phyloP scores from a whole-genome alignment of 2,888 invertebrate species.

The Siphlonurus alternatus region DNA sequence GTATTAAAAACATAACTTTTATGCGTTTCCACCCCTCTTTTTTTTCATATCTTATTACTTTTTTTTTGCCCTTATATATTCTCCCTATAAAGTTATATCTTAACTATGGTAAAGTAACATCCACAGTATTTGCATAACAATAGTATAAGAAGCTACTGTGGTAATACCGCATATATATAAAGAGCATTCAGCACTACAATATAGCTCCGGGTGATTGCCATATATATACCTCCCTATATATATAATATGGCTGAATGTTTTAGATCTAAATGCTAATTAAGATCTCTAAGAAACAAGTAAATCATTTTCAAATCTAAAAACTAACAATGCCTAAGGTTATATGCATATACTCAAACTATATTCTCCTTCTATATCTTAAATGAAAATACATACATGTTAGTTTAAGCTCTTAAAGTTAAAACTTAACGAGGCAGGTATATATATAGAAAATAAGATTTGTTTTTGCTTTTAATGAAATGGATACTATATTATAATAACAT shows the following conservation, averaged over 20 bases:
- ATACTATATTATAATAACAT: background rate
- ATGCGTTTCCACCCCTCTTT: too few species aligned
- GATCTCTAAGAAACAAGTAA: slow-evolving; percentile 13
- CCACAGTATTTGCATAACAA: background rate
- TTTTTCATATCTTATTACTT: background rate
- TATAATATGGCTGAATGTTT: background rate
- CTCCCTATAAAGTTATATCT: background rate
- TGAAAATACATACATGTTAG: background rate
- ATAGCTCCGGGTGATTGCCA: too few species aligned
- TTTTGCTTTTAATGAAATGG: background rate
- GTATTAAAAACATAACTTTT: too few species aligned
- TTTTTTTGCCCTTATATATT: background rate
- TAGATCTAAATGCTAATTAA: slow-evolving; percentile 18
- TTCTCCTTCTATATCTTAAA: background rate
- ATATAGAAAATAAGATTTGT: background rate
- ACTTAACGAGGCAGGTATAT: background rate
- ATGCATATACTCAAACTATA: background rate
- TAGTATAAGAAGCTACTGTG: background rate
- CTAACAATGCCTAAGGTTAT: slow-evolving; percentile 12
- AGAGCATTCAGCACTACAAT: too few species aligned
- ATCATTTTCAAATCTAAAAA: slow-evolving; percentile 15
- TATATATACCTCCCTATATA: background rate
- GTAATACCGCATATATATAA: too few species aligned
- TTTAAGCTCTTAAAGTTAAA: background rate
- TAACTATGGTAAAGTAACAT: background rate